Conservation (phyloP, 1,140 invertebrate species). For the Euura saliciscinereae region DNA sequence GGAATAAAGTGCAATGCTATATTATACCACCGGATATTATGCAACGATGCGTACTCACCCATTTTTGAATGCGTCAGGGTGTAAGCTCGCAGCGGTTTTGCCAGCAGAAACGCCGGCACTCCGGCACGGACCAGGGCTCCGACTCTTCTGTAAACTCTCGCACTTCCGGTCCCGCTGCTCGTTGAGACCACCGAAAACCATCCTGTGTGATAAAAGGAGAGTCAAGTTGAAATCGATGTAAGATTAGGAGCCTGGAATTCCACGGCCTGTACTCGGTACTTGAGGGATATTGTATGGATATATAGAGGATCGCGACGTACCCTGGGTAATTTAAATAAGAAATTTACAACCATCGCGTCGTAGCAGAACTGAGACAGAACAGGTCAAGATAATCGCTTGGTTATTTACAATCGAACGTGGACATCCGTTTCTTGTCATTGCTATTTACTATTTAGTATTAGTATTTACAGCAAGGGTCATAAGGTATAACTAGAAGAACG, state of each 20-base stretch:
- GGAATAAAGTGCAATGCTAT: not conserved
- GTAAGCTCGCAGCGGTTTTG: conserved; percentile 53
- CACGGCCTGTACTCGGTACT: not conserved
- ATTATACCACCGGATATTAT: not conserved
- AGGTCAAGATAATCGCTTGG: conserved; percentile 20
- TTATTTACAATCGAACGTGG: conserved; percentile 41
- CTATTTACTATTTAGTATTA: conserved; percentile 9
- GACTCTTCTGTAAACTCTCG: conserved; percentile 52
- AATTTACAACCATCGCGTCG: not conserved
- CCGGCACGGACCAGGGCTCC: conserved; percentile 53
- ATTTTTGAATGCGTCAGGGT: conserved; percentile 56
- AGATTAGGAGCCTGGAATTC: not conserved
- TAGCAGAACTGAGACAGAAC: not conserved
- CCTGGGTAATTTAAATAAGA: not conserved
- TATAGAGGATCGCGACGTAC: not conserved
- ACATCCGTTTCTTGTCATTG: conserved; percentile 27
- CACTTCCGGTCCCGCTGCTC: conserved; percentile 53
- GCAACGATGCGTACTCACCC: conserved; percentile 38
- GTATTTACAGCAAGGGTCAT: conserved; percentile 28
- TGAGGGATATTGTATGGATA: not conserved
- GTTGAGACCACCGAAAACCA: conserved; percentile 61
- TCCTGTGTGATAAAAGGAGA: conserved; percentile 35
- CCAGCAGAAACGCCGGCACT: conserved; percentile 52
- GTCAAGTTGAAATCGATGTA: no score
- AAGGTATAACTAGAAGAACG: conserved; percentile 38